Percentiles rank a stretch among this genome's conserved stretches.
Evolutionary conservation across 2,797 vertebrate species (phyloP).

Genomic region (Otolemur crassicaudatus): DNA sequence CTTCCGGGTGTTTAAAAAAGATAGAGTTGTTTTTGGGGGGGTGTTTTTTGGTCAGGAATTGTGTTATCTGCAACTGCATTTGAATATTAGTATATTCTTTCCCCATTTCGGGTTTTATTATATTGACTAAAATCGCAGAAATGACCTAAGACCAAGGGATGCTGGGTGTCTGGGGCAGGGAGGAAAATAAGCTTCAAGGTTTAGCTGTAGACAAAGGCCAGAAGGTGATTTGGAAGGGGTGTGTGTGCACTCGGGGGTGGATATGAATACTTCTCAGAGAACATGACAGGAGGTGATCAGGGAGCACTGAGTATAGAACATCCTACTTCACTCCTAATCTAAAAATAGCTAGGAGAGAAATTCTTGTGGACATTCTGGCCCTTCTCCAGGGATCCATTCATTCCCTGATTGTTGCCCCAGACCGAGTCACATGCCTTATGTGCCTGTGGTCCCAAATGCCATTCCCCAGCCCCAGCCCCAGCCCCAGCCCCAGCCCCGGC

Average conservation of each 20-base stretch:
- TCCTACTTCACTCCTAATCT: background rate
- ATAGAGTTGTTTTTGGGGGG: too few species aligned
- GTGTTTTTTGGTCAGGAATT: background rate
- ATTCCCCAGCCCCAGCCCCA: background rate
- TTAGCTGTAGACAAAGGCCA: background rate
- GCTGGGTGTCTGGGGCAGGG: background rate
- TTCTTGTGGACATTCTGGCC: background rate
- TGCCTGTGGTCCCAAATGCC: slow-evolving; percentile 23
- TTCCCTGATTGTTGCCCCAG: background rate
- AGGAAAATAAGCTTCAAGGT: background rate
- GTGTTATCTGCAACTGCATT: background rate
- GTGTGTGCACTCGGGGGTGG: too few species aligned
- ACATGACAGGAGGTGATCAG: background rate
- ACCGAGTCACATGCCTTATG: background rate
- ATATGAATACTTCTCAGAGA: background rate
- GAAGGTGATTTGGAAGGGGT: background rate
- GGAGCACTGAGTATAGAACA: background rate
- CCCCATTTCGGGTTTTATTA: background rate
- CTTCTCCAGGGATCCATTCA: background rate
- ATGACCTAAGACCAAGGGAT: background rate
- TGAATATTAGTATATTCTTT: background rate
- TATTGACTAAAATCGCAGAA: slow-evolving; percentile 6
- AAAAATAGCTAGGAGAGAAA: background rate
- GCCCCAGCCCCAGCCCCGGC: too few species aligned
- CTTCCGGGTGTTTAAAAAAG: background rate